Evolutionary conservation across 2,113 vertebrate genomes (phyloP).

Genomic region (Limanda limanda): DNA sequence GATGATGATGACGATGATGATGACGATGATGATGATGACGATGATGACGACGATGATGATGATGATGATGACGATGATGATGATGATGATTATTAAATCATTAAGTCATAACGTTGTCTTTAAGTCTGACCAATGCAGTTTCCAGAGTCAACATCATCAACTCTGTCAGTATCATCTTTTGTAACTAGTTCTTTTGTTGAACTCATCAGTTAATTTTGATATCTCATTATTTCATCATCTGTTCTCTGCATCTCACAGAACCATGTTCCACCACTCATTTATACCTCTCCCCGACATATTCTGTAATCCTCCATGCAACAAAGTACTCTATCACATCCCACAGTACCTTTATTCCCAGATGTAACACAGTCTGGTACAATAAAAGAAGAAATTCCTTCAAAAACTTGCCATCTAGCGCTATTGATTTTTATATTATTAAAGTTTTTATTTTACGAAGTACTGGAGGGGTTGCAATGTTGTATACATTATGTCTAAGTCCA

Average conservation of each 20-base stretch:
- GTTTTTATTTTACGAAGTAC: conserved; percentile 60
- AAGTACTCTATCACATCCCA: conserved; percentile 45
- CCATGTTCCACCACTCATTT: conserved; percentile 62
- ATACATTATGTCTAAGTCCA: conserved; percentile 64
- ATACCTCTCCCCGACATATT: conserved; percentile 30
- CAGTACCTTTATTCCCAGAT: conserved; percentile 52
- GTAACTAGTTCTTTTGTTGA: conserved; percentile 62
- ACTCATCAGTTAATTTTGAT: conserved; percentile 59
- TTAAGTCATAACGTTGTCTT: conserved; percentile 46
- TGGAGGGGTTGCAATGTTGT: conserved; percentile 55
- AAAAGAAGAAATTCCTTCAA: conserved; percentile 58
- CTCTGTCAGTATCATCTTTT: conserved; percentile 51
- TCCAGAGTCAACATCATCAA: conserved; percentile 74
- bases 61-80: conserved; percentile 70
- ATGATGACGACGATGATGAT: conserved; percentile 49
- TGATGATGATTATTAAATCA: conserved; percentile 72
- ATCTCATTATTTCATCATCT: conserved; percentile 59
- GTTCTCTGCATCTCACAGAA: conserved; percentile 54
- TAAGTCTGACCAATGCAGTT: conserved; percentile 78
- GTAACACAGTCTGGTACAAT: conserved; percentile 63
- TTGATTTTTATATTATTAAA: conserved; percentile 64
- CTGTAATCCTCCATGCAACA: conserved; percentile 49
- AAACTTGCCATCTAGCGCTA: conserved; percentile 55
- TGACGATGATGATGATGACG: conserved; percentile 56
- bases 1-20: conserved; percentile 51